These are phyloP conservation scores for Uropsilus gracilis DNA, from an alignment of 2,113 vertebrate genomes.

Conservation along the genomic window DNA sequence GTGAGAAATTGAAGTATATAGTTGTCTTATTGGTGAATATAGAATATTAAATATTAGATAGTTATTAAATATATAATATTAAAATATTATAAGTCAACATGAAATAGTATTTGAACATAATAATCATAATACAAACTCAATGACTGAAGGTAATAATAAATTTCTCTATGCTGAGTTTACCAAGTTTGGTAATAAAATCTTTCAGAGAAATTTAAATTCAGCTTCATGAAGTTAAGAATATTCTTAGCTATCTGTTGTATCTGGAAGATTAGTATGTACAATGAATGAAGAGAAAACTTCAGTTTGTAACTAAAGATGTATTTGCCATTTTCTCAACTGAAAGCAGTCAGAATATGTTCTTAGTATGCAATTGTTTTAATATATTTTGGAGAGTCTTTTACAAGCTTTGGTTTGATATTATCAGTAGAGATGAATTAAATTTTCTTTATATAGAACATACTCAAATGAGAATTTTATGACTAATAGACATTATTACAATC, in stretches of 20 bases:
- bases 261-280: not conserved
- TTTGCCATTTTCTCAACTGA: not conserved
- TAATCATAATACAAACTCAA: not conserved
- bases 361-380: not conserved
- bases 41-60: not conserved
- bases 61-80: no score
- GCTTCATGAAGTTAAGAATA: not conserved
- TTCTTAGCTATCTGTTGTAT: not conserved
- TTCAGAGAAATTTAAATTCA: not conserved
- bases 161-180: not conserved
- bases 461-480: slow-evolving; percentile 45
- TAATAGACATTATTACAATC: not conserved
- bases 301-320: not conserved
- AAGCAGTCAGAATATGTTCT: not conserved
- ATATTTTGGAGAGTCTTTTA: not conserved
- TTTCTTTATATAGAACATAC: not conserved
- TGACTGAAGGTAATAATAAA: not conserved
- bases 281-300: not conserved
- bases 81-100: no score
- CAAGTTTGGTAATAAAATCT: not conserved
- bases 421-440: not conserved
- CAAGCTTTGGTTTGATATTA: slow-evolving; percentile 13
- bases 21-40: not conserved
- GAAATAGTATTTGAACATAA: not conserved
- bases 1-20: not conserved